Conservation (phyloP, 1,140 invertebrate genomes). For the Euschistus heros region DNA sequence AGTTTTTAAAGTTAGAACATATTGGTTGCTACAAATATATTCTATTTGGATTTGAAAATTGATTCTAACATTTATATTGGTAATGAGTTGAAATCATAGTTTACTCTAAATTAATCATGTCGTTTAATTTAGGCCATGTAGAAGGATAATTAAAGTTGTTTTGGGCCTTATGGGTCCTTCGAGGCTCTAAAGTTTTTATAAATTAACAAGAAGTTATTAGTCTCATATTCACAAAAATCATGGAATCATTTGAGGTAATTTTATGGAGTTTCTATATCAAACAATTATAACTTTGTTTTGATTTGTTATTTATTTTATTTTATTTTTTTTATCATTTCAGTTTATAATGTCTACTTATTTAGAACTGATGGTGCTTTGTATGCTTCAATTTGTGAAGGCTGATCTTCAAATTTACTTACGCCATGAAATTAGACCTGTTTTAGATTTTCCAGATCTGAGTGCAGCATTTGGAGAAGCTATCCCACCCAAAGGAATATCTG, state of each 20-base stretch:
- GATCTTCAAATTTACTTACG: conserved; percentile 40
- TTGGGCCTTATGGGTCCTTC: background rate
- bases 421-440: conserved; percentile 39
- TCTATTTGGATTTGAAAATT: no score
- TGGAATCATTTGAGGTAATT: no score
- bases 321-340: background rate
- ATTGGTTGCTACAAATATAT: no score
- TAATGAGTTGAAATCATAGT: no score
- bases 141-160: background rate
- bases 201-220: no score
- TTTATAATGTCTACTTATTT: background rate
- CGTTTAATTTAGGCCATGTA: background rate
- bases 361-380: background rate
- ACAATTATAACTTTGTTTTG: no score
- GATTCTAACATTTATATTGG: no score
- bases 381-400: conserved; percentile 33
- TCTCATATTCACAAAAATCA: no score
- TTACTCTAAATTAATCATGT: background rate
- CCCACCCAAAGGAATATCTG: conserved; percentile 42
- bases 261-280: no score
- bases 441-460: conserved; percentile 56
- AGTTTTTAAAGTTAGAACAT: no score
- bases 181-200: background rate
- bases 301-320: no score
- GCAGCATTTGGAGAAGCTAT: conserved; percentile 52